phyloP scores from a whole-genome alignment of 2,888 invertebrate species.

The Cyaniris semiargus region DNA sequence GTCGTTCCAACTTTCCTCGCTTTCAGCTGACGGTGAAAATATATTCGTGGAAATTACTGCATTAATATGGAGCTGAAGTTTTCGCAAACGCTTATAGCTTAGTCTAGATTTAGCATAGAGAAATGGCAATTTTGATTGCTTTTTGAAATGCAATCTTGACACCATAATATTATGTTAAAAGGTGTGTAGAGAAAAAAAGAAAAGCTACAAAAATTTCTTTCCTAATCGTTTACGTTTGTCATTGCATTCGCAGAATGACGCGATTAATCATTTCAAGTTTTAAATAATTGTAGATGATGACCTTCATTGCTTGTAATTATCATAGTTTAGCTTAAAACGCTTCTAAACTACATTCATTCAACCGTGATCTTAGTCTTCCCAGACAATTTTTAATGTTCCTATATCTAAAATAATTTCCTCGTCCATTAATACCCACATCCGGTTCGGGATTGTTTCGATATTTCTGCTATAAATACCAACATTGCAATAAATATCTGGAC shows the following conservation, averaged over 20 bases:
- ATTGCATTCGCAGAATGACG: too few species aligned
- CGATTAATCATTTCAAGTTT: too few species aligned
- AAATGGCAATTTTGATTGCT: not conserved
- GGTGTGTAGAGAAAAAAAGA: too few species aligned
- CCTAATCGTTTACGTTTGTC: too few species aligned
- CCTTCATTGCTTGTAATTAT: too few species aligned
- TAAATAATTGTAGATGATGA: too few species aligned
- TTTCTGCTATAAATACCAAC: conserved; percentile 16
- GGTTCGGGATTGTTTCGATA: conserved; percentile 3
- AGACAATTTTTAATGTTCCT: not conserved
- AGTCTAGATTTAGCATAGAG: not conserved
- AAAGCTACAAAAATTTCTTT: too few species aligned
- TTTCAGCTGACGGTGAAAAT: not conserved
- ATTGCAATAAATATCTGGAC: conserved; percentile 22
- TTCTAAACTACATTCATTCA: too few species aligned
- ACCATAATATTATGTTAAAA: not conserved
- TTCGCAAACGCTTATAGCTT: not conserved
- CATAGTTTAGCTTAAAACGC: too few species aligned
- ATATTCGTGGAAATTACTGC: conserved; percentile 6
- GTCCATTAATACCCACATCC: not conserved
- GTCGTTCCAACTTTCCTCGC: not conserved
- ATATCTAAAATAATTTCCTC: not conserved
- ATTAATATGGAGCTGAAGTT: conserved; percentile 12
- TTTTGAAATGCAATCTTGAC: not conserved
- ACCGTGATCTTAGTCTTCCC: too few species aligned